Evolutionary conservation across 2,113 vertebrate species (phyloP).

Genomic region (Peromyscus polionotus): DNA sequence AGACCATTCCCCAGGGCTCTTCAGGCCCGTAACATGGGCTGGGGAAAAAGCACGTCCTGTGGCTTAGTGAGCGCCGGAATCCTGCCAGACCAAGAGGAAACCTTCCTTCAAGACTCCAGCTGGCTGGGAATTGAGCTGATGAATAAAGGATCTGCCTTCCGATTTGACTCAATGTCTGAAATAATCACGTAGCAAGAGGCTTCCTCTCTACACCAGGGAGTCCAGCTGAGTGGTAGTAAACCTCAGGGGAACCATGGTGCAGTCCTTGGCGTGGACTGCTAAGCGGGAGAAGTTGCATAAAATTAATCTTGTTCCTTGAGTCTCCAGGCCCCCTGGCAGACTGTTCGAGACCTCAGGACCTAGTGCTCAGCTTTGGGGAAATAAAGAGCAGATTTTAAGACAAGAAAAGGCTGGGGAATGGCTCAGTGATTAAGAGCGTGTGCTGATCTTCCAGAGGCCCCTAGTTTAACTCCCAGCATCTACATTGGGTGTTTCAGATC

Average conservation of each 20-base stretch:
- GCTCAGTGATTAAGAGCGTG: no score
- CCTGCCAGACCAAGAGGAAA: background rate
- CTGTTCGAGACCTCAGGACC: background rate
- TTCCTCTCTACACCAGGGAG: background rate
- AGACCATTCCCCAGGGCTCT: background rate
- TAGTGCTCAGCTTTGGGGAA: background rate
- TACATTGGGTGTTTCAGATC: background rate
- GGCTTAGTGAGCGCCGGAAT: background rate
- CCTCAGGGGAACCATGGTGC: background rate
- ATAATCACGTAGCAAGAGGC: background rate
- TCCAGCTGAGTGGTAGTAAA: background rate
- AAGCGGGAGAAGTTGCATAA: background rate
- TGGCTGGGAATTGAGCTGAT: background rate
- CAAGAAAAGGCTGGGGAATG: background rate
- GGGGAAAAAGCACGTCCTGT: background rate
- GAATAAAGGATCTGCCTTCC: background rate
- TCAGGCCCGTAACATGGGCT: background rate
- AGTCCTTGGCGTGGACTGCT: background rate
- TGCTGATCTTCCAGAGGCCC: background rate
- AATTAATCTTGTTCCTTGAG: background rate
- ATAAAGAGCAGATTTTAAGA: constrained; percentile 29
- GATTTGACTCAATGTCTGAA: constrained; percentile 22
- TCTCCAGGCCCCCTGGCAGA: background rate
- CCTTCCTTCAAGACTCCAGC: background rate
- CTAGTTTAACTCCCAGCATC: background rate